Evolutionary conservation across 2,888 invertebrate species (phyloP), one percentile per base, ranked within the genome.

Genomic region (Pammene aurita): DNA sequence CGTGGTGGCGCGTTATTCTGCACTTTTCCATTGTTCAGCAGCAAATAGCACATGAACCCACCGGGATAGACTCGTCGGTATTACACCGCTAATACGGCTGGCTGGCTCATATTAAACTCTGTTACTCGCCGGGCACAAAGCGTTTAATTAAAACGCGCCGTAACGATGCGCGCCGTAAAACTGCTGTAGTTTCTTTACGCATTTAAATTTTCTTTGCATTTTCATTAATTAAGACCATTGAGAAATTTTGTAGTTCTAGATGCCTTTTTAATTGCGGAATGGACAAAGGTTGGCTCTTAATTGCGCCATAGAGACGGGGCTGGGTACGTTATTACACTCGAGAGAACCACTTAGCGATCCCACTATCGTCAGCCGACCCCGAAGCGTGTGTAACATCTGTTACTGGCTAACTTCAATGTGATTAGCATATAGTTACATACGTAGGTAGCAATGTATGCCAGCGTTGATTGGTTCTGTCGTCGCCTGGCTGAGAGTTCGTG

Each of bases 81-180:
- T 65, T 65, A 65, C 57, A 48, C 57, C 38, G 65, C 38, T 65
- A 56, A 50, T 58, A 42, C 54, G 18, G 61, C 61, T 61, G 26
- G 57, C 65, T 48, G 38, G 56, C 38, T 65, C 56, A 65, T 65
- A 50, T 38, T 57, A 48, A 65, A 65, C 50, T 41, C 62, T 38
- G 65, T 56, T 57, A 57, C 65, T 65, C 48, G 48, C 56, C 34
- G 41, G 11, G 56, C 68, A 68, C 68, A 63, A 68, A 68, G 68
- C n/a, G 50, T 68, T 56, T 68, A 68, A 68, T 68, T 68, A 68
- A 63, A 68, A 63, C 55, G 55, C 55, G 50, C 55, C 42, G 62
- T 67, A 67, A 67, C 63, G 68, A 55, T 62, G 60, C 52, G 66
- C 68, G 35, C 50, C 34, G 63, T 63, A 58, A 68, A 62, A 67